Evolutionary conservation across 2,797 vertebrate genomes (phyloP), one percentile per base, ranked within the genome.

Genomic region (Galagoides demidoff): DNA sequence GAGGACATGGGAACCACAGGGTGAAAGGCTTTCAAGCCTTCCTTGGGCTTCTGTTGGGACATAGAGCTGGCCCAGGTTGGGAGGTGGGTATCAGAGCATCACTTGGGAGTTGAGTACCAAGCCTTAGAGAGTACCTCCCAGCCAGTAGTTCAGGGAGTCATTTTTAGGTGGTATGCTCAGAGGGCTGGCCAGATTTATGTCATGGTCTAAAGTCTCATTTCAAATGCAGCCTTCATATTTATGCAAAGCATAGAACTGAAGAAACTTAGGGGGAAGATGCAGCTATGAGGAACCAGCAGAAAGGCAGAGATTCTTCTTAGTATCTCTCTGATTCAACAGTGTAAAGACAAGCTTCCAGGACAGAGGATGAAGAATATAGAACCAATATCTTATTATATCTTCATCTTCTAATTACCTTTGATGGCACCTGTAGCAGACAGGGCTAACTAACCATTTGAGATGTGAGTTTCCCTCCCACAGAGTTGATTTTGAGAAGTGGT

Each of bases 71-170:
- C 55, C 2, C 23, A 6, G 7, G 39, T 19, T 52, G 39, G n/a
- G 78, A 83, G 49, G 22, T 8, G 3, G 4, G 43, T 8, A 3
- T 29, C 68, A 66, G 27, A 12, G 34, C 22, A 20, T 31, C 84
- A 25, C 22, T 4, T 39, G n/a, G 5, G 7, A 43, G 63, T 17
- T 45, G 78, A 89, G 17, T 81, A 29, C 43, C 34, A 85, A 78
- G 22, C 34, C 29, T 66, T 43, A 16, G 9, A 34, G 11, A 64
- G 17, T 22, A 16, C 4, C 64, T 64, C 17, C 39, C 34, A 27
- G 16, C 34, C 3, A 22, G n/a, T 31, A 7, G 23, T 0, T 0
- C 25, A 23, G 45, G 1, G 29, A 39, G 37, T 17, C 29, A 17
- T 17, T 59, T 27, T 19, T 19, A 10, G 11, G 39, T 8, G 27